Evolutionary conservation across 2,797 vertebrate genomes (phyloP), one percentile per base, ranked within the genome.

Genomic region (Pterois miles): DNA sequence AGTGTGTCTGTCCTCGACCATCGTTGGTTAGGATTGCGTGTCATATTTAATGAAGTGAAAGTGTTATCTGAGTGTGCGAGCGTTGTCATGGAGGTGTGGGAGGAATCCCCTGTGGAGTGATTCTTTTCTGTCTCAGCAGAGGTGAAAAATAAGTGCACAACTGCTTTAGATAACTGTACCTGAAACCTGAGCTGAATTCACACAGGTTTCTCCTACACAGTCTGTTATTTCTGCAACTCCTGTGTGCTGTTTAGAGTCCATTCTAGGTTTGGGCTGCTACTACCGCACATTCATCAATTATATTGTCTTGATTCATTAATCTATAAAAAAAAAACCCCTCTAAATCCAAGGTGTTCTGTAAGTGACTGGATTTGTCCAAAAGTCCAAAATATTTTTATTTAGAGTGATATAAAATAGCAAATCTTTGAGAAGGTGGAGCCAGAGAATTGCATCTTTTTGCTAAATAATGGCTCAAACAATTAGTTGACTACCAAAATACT

Each of bases 1-100:
- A 20, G 43, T n/a, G 70, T 1, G 10, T 18, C 63, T 84, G 54
- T 77, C 64, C 38, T 40, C 25, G 3, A 50, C 65, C 14, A 3
- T 58, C 57, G 38, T 53, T 81, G 62, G 84, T 90, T 74, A 76
- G 76, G 53, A 86, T 78, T 83, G 65, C 27, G 63, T 74, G 84
- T 75, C 68, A 74, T 43, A 65, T 75, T 76, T 77, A 89, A 85
- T 82, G 74, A 88, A 81, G 46, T 54, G 27, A 53, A 59, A 63
- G 59, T 69, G 63, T 88, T 89, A 80, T 89, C 80, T 58, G 12
- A 43, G 20, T 25, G 48, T 65, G 43, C 70, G 52, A 63, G 59
- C 72, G 40, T 69, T 79, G 68, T 82, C 58, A 25, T 54, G 5
- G 22, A 53, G 68, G 63, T 78, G 52, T 80, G 72, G 70, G 11